phyloP scores from a whole-genome alignment of 2,888 invertebrate genomes.

The Blastobasis lacticolella region DNA sequence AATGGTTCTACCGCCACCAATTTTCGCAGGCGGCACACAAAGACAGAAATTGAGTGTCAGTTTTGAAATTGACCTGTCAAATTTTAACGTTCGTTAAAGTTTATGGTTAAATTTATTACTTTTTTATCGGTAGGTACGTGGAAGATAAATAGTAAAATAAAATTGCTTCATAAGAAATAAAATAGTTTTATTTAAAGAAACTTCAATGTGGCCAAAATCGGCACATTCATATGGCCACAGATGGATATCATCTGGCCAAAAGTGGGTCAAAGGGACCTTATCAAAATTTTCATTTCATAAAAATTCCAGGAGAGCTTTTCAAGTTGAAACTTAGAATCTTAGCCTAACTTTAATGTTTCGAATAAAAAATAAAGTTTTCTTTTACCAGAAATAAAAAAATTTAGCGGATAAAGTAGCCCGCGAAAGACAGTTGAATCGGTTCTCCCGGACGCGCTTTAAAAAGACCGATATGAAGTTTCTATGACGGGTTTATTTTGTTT shows the following conservation, averaged over 20 bases:
- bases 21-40: not conserved
- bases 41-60: not conserved
- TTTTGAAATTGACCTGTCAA: not conserved
- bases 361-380: too few relatives aligned
- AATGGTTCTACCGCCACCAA: slow-evolving; percentile 1
- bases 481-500: too few relatives aligned
- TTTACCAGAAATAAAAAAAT: too few relatives aligned
- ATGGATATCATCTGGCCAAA: slow-evolving; percentile 1
- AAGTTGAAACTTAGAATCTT: too few relatives aligned
- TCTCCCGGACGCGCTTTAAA: too few relatives aligned
- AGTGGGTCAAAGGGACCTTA: not conserved
- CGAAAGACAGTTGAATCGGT: too few relatives aligned
- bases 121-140: not conserved
- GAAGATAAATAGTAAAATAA: not conserved
- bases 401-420: too few relatives aligned
- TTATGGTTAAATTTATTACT: not conserved
- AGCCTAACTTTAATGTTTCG: too few relatives aligned
- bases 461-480: too few relatives aligned
- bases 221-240: not conserved
- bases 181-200: not conserved
- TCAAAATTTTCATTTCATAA: not conserved
- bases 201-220: not conserved
- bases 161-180: not conserved
- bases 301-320: not conserved
- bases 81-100: not conserved